phyloP scores from a whole-genome alignment of 2,888 invertebrate genomes.

The Erebia epiphron region DNA sequence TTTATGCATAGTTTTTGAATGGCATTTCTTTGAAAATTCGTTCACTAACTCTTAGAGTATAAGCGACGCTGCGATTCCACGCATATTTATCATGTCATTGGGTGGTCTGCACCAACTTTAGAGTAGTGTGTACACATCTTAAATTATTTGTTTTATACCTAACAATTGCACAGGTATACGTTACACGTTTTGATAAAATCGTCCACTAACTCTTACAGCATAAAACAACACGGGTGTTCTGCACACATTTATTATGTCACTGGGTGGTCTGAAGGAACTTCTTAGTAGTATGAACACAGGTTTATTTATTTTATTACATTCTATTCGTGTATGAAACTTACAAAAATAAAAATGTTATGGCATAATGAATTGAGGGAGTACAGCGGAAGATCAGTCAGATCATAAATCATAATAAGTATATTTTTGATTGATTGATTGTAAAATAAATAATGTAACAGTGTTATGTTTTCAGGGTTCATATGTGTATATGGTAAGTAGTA shows the following conservation, averaged over 20 bases:
- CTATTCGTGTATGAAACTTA: background rate
- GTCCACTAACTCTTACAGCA: background rate
- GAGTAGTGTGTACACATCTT: conserved; percentile 5
- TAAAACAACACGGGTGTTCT: background rate
- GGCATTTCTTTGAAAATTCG: background rate
- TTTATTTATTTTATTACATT: conserved; percentile 7
- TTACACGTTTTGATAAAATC: background rate
- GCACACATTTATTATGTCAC: conserved; percentile 10
- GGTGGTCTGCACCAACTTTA: conserved; percentile 18
- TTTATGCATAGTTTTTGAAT: background rate
- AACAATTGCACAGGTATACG: background rate
- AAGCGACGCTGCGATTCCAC: background rate
- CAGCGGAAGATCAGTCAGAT: no score
- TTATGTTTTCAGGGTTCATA: no score
- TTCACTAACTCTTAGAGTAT: background rate
- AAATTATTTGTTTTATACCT: conserved; percentile 6
- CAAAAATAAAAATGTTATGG: background rate
- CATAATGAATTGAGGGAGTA: no score
- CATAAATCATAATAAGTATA: background rate
- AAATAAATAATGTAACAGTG: no score
- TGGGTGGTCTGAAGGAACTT: conserved; percentile 19
- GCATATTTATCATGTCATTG: conserved; percentile 15
- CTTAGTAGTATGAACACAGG: conserved; percentile 1
- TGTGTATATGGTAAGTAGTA: no score
- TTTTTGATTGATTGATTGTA: no score